Evolutionary conservation across 2,113 vertebrate genomes (phyloP).

Genomic region (Chauna torquata): DNA sequence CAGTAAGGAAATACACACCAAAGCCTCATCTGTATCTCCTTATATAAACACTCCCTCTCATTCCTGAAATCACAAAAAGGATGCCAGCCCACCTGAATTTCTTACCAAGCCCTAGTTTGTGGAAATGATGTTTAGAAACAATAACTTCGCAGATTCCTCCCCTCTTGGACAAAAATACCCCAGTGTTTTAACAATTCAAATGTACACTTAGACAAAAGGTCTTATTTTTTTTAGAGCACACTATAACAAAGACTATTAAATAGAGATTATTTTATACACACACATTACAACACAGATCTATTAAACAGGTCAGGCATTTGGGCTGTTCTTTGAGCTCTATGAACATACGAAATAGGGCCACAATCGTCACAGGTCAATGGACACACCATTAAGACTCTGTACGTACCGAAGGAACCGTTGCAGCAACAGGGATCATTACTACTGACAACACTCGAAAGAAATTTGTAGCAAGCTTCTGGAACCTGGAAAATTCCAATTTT

Average conservation of each 20-base stretch:
- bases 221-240: not conserved
- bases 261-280: not conserved
- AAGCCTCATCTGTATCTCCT: fast-evolving
- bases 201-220: fast-evolving
- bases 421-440: conserved; percentile 90
- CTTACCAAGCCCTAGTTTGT: not conserved
- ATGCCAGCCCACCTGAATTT: fast-evolving
- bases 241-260: not conserved
- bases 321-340: not conserved
- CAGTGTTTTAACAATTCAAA: not conserved
- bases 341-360: not conserved
- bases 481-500: conserved; percentile 68
- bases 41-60: not conserved
- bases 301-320: fast-evolving
- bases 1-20: not conserved
- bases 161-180: not conserved
- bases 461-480: conserved; percentile 80
- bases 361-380: fast-evolving
- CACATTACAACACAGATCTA: not conserved
- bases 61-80: not conserved
- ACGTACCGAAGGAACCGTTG: conserved; percentile 89
- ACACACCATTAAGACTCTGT: fast-evolving
- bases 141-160: not conserved
- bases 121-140: not conserved
- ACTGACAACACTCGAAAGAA: conserved; percentile 80